Conservation (phyloP, 2,888 invertebrate genomes). For the Kryphioiulus occultus region DNA sequence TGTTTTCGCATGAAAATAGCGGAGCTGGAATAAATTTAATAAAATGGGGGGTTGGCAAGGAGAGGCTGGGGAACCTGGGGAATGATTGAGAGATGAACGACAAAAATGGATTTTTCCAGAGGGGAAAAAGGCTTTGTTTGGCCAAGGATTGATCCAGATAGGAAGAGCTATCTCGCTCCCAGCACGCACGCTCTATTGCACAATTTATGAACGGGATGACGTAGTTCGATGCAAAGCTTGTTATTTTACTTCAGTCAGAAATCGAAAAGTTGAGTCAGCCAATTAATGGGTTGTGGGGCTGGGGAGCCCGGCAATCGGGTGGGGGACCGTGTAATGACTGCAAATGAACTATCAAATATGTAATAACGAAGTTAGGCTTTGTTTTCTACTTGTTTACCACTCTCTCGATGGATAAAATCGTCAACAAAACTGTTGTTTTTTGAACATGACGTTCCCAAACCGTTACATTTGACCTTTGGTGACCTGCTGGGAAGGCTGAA, state of each 20-base stretch:
- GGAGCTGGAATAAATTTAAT: not conserved
- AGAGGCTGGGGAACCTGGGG: not conserved
- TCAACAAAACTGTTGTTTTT: not conserved
- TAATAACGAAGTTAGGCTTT: not conserved
- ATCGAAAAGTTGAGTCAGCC: constrained; percentile 25
- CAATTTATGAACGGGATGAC: constrained; percentile 26
- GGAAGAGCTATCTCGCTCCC: constrained; percentile 7
- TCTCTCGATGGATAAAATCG: no score
- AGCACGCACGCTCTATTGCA: not conserved
- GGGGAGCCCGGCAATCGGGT: not conserved
- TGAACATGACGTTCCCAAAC: not conserved
- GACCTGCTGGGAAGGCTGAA: no score
- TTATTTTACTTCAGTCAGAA: not conserved
- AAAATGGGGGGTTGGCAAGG: not conserved
- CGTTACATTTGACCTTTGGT: no score
- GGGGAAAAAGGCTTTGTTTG: constrained; percentile 9
- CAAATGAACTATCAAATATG: constrained; percentile 1
- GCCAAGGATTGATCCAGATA: constrained; percentile 4
- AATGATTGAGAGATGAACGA: constrained; percentile 14
- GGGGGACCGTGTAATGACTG: not conserved
- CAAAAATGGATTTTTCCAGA: constrained; percentile 20
- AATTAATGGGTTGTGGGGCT: not conserved
- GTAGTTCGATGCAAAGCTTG: not conserved
- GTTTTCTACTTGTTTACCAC: not conserved
- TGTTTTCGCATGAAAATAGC: not conserved